Percentiles rank a stretch among this genome's conserved stretches.
Conservation (phyloP, 2,113 vertebrate genomes). For the Hippopotamus amphibius region DNA sequence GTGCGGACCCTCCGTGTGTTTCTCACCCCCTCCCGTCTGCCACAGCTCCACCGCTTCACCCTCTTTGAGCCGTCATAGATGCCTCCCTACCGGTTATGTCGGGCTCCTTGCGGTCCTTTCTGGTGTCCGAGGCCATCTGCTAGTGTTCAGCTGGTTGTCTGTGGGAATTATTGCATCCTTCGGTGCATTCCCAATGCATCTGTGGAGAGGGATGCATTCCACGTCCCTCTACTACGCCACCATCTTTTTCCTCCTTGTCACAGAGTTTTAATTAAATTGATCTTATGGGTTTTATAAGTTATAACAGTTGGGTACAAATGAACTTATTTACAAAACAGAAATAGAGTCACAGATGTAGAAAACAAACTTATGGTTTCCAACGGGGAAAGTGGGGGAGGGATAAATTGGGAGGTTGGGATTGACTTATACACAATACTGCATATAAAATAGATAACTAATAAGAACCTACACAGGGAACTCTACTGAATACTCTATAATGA, state of each 20-base stretch:
- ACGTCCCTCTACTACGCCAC: too few relatives aligned
- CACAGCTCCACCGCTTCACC: too few relatives aligned
- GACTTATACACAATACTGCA: not conserved
- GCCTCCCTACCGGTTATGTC: too few relatives aligned
- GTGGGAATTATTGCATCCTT: too few relatives aligned
- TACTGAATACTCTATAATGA: not conserved
- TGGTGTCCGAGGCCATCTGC: too few relatives aligned
- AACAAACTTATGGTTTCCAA: not conserved
- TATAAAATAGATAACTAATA: not conserved
- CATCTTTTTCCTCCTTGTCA: not conserved
- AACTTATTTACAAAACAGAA: not conserved
- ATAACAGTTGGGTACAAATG: not conserved
- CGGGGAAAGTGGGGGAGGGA: not conserved
- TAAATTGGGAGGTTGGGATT: not conserved
- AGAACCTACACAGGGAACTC: not conserved
- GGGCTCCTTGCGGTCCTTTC: too few relatives aligned
- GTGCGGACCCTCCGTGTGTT: too few relatives aligned
- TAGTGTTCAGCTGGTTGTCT: too few relatives aligned
- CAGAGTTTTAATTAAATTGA: not conserved
- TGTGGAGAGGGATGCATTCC: too few relatives aligned
- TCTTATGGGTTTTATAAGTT: not conserved
- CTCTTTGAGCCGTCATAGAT: too few relatives aligned
- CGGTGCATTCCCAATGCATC: too few relatives aligned
- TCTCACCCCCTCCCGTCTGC: too few relatives aligned
- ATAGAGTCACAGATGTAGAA: not conserved